Base-by-base conservation (phyloP, 2,797 vertebrate genomes). In the Urocyon cinereoargenteus region DNA sequence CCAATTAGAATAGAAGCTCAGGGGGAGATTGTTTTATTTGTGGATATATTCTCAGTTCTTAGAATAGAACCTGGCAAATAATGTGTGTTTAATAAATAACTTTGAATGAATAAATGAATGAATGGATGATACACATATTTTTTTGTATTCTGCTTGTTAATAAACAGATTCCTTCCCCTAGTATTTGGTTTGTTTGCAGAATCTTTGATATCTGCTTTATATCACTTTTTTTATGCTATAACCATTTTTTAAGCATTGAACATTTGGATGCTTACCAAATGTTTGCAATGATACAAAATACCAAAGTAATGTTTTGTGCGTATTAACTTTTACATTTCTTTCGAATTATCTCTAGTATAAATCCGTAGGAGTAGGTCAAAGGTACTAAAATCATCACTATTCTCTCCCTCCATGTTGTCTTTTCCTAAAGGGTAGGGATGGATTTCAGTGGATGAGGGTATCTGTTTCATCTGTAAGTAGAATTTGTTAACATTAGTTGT, bases 131-230 rank as follows among this genome's bases (percentile, higher is more conserved):
- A n/a, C 13, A 73, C 5, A 5, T 68, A 49, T 75, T 78, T 86
- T 94, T 90, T 86, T 92, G 4, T 77, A 77, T 77, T 88, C 24
- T 87, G 26, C 34, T 70, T 85, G 10, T 28, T 24, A 24, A 49
- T 92, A 68, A 53, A 66, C 13, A 85, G 36, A 66, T 53, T 86
- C 16, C 3, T 90, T 92, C 86, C 8, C 55, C 49, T 66, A 9
- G n/a, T 61, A 26, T 31, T 78, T 22, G 73, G 88, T 94, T 91
- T 24, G 24, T 84, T 87, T 83, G 16, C 45, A 68, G n/a, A 45
- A 18, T 91, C n/a, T 92, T 92, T 92, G 18, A 70, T 87, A n/a
- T 82, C 5, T 93, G 26, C 26, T 87, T 88, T 89, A 28, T 84
- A 11, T 84, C 8, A 49, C 31, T 53, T 86, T 84, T 84, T 81